phyloP scores from a whole-genome alignment of 92 coral and sea anemone species.

The Parazoanthus atlanticus region DNA sequence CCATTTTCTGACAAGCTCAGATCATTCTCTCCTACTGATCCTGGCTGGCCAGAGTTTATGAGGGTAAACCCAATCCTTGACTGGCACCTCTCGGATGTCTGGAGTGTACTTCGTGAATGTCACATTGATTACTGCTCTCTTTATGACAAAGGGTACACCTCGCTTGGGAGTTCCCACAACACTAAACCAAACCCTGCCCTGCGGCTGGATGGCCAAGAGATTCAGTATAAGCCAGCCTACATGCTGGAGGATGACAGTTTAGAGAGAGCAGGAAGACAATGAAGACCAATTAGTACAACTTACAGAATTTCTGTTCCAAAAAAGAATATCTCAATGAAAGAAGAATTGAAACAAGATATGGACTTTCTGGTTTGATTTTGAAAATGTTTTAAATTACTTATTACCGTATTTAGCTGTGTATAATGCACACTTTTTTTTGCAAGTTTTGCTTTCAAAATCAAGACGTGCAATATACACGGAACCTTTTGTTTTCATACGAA shows the following conservation, averaged over 20 bases:
- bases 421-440: too few species aligned
- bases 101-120: conserved; percentile 86
- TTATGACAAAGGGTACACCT: conserved; percentile 94
- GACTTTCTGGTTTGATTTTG: too few species aligned
- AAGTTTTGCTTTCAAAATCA: too few species aligned
- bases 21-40: conserved; percentile 92
- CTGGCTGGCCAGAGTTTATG: conserved; percentile 94
- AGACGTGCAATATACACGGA: too few species aligned
- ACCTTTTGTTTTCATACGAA: too few species aligned
- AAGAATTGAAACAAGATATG: too few species aligned
- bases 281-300: neutral
- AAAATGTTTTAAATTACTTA: too few species aligned
- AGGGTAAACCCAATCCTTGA: conserved; percentile 95
- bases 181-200: conserved; percentile 92
- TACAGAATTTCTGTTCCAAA: neutral
- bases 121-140: conserved; percentile 80
- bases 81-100: conserved; percentile 94
- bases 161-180: conserved; percentile 86
- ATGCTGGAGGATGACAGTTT: conserved; percentile 84
- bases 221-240: conserved; percentile 89
- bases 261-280: conserved; percentile 92
- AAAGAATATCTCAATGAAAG: too few species aligned
- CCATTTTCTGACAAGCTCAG: conserved; percentile 88
- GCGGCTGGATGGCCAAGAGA: conserved; percentile 58
- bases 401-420: too few species aligned